Base-by-base conservation (phyloP, 2,797 vertebrate genomes). In the Brotula barbata region DNA sequence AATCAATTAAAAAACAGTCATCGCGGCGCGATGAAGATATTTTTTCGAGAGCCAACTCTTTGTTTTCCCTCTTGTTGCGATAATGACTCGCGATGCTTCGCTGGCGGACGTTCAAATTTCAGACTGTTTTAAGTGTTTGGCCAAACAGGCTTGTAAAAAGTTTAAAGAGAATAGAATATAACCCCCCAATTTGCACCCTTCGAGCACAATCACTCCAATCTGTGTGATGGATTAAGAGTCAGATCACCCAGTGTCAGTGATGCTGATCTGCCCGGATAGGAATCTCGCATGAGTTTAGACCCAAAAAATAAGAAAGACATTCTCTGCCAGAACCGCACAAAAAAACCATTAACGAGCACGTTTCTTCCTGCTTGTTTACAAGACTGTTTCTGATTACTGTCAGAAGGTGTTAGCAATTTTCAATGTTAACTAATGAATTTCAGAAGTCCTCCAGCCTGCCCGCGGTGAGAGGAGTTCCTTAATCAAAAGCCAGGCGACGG, bases 401-500 rank as follows among this genome's bases (percentile, higher is more conserved):
- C 41, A 7, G 19, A 15, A 54, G 17, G 31, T 15, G 1, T 49
- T 58, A 23, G 46, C 45, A 28, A 23, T 57, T 57, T 62, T 25
- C 51, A 52, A 55, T 64, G 48, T 51, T 41, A 55, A 55, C 40
- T 10, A 64, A 72, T 55, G 34, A 28, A 75, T 76, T 62, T 61
- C 31, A 15, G 19, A 75, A 64, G 16, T 43, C 47, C 77, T 69
- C 49, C 22, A 47, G 34, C 42, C 61, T 60, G 64, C 39, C 54
- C 41, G 36, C 50, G 52, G 64, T 68, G 62, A 10, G 10, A 77
- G 67, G 73, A 58, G 52, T 73, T 80, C 57, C 40, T 34, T 67
- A 60, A 83, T 84, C 77, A 78, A 64, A 79, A 75, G 45, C 57
- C 47, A 46, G 46, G 49, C 41, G 15, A 15, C 55, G 58, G 48